phyloP scores from a whole-genome alignment of 2,113 vertebrate genomes.

The Eptesicus fuscus region DNA sequence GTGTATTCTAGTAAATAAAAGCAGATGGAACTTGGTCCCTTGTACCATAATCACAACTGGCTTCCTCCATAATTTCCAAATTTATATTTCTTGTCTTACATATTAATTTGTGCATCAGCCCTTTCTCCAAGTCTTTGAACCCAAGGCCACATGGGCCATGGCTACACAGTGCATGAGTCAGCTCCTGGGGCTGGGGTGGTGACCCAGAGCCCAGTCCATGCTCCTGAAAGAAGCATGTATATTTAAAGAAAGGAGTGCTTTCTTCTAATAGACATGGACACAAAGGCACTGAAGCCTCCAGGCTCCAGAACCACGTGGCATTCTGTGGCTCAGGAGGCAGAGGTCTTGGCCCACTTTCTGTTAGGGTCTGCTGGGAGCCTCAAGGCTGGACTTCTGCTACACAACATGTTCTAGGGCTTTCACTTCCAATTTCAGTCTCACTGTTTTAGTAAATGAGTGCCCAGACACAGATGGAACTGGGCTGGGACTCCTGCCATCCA shows the following conservation, averaged over 20 bases:
- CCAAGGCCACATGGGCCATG: too few species aligned
- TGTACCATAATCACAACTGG: too few species aligned
- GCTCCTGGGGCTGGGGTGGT: background rate
- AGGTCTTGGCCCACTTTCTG: background rate
- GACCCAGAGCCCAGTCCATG: background rate
- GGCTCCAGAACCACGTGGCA: rapidly evolving
- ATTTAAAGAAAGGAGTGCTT: background rate
- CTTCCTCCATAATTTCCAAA: too few species aligned
- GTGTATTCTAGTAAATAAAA: too few species aligned
- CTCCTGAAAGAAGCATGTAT: background rate
- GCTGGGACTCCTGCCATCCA: background rate
- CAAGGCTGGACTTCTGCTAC: background rate
- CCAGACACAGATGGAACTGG: background rate
- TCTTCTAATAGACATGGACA: background rate
- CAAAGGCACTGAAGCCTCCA: background rate
- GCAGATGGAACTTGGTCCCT: too few species aligned
- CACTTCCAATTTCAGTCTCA: background rate
- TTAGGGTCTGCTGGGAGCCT: background rate
- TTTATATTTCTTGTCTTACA: too few species aligned
- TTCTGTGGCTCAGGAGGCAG: too few species aligned
- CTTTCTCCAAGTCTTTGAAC: too few species aligned
- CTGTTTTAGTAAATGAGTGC: background rate
- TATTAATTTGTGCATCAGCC: too few species aligned
- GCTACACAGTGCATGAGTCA: background rate
- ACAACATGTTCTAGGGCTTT: background rate